These are phyloP conservation scores for Alcis repandata DNA, from an alignment of 2,888 invertebrate genomes.

Conservation along the genomic window DNA sequence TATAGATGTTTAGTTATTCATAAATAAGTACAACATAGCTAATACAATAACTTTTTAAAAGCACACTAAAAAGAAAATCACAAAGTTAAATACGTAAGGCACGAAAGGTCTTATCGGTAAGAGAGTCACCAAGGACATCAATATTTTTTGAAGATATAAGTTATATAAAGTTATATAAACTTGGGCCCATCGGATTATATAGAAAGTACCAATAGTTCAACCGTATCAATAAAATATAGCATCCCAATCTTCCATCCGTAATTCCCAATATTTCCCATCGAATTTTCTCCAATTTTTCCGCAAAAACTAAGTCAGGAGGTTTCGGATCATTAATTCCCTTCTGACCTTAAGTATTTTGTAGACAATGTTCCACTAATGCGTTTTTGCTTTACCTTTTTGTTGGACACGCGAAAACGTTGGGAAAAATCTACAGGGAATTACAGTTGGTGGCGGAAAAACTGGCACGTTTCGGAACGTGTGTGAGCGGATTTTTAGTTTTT, in stretches of 20 bases:
- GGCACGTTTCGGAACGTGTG: constrained; percentile 17
- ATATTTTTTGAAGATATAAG: too few species aligned
- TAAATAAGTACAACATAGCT: too few species aligned
- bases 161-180: too few species aligned
- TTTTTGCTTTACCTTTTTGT: constrained; percentile 51
- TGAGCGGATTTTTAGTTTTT: constrained; percentile 9
- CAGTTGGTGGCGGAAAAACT: constrained; percentile 31
- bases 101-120: too few species aligned
- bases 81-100: too few species aligned
- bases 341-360: constrained; percentile 47
- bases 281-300: constrained; percentile 8
- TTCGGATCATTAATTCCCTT: constrained; percentile 39
- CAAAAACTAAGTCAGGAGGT: constrained; percentile 26
- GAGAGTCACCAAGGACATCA: too few species aligned
- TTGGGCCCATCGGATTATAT: too few species aligned
- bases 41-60: too few species aligned
- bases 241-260: neutral
- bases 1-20: too few species aligned
- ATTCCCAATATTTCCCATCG: constrained; percentile 4
- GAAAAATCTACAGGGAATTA: constrained; percentile 43
- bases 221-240: too few species aligned
- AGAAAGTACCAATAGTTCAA: too few species aligned
- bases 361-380: constrained; percentile 56
- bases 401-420: constrained; percentile 47
- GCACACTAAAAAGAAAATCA: too few species aligned